Base-by-base conservation (phyloP, 1,140 invertebrate genomes). In the Heliconius melpomene region DNA sequence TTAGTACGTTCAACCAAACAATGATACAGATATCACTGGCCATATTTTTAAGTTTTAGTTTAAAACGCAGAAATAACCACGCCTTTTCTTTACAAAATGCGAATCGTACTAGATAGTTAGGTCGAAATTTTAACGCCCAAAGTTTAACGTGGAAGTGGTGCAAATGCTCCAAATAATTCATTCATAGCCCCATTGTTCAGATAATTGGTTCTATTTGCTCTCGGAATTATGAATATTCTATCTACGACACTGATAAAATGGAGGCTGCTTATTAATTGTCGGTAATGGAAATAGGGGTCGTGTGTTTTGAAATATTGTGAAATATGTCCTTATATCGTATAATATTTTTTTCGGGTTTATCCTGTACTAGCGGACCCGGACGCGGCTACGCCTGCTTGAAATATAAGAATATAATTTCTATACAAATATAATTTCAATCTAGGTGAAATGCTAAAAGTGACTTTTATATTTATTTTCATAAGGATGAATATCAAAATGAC, bases 161-260 rank as follows among this genome's bases (percentile, higher is more conserved):
- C 57, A 23, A 50, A 36, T 16, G 75, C 23, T 76, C 32, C 11
- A 71, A 77, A 77, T 77, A 77, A 77, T 77, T 77, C 75, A 77
- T 77, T 77, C 60, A 71, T 77, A 29, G 60, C 38, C 71, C 57
- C 60, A 77, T 77, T 77, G 75, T 77, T 70, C 60, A 20, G 36
- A 70, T 77, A 77, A 77, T 77, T 77, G 75, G 57, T 77, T 77
- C 75, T 77, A 77, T 77, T 77, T 77, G 75, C 75, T 23, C 60
- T 16, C 18, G n/a, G 54, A 77, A 77, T 77, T 77, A 77, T 77
- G 75, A 77, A 77, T 77, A 77, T 77, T 77, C 75, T 77, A 77
- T 77, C 75, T 77, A 77, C 75, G 57, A 71, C 73, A 52, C 18
- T 26, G 32, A 71, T 77, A 77, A 77, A 77, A 77, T 77, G n/a